Evolutionary conservation across 2,888 invertebrate species (phyloP).

Genomic region (Gastracanthus pulcherrimus): DNA sequence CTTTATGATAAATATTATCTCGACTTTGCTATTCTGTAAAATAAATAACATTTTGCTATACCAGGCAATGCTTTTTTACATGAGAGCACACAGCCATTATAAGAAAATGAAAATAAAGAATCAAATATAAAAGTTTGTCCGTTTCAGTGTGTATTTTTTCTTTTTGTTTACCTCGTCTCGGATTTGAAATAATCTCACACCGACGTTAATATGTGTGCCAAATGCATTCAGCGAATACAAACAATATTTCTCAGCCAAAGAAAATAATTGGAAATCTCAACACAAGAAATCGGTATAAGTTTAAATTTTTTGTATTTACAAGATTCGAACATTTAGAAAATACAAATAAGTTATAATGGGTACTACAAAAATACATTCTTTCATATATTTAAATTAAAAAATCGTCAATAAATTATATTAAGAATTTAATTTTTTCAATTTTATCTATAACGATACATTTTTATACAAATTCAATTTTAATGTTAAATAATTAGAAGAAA

Average conservation of each 20-base stretch:
- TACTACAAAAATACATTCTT: no score
- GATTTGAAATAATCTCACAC: neutral
- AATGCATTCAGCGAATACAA: slow-evolving; percentile 59
- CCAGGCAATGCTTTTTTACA: slow-evolving; percentile 72
- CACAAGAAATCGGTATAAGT: no score
- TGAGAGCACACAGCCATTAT: slow-evolving; percentile 69
- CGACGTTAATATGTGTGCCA: slow-evolving; percentile 52
- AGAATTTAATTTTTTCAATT: no score
- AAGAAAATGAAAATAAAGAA: slow-evolving; percentile 57
- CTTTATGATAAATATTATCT: slow-evolving; percentile 74
- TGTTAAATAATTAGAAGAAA: no score
- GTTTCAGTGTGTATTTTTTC: neutral
- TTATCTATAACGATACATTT: no score
- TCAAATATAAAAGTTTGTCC: slow-evolving; percentile 30
- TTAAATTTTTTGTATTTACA: no score
- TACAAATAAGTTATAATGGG: no score
- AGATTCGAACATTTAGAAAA: slow-evolving; percentile 16
- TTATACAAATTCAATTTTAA: no score
- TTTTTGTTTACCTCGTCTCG: neutral
- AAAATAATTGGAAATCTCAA: slow-evolving; percentile 18
- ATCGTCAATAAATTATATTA: no score
- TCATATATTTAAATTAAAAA: no score
- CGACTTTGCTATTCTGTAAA: slow-evolving; percentile 76
- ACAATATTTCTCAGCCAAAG: slow-evolving; percentile 58
- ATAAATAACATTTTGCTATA: slow-evolving; percentile 74